Percentiles rank a stretch among this genome's conserved stretches.
These are phyloP conservation scores for Engystomops pustulosus DNA, from an alignment of 2,113 vertebrate genomes.

Conservation along the genomic window DNA sequence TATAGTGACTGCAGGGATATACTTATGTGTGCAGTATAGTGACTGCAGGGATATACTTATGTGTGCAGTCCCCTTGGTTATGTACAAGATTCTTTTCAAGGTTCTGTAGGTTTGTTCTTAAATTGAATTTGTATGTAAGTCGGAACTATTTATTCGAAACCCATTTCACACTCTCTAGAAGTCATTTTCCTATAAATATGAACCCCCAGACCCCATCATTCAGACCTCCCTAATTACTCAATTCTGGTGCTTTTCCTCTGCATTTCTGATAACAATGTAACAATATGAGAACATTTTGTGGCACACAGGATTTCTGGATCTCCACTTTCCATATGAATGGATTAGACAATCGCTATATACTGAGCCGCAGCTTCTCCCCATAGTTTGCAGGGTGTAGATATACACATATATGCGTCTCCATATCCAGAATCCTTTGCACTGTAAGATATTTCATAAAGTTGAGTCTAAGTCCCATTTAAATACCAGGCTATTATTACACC, in stretches of 20 bases:
- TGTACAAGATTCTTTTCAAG: too few relatives aligned
- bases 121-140: too few relatives aligned
- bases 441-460: not conserved
- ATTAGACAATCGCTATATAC: not conserved
- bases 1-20: too few relatives aligned
- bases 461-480: not conserved
- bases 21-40: too few relatives aligned
- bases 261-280: too few relatives aligned
- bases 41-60: too few relatives aligned
- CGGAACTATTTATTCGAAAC: too few relatives aligned
- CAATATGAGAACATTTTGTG: not conserved
- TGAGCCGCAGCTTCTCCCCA: not conserved
- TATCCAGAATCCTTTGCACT: not conserved
- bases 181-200: too few relatives aligned
- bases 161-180: too few relatives aligned
- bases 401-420: not conserved
- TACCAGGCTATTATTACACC: conserved; percentile 12
- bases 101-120: too few relatives aligned
- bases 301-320: not conserved
- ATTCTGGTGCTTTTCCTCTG: too few relatives aligned
- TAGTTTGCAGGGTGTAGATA: not conserved
- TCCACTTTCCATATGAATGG: not conserved
- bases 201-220: not conserved
- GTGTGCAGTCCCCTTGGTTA: too few relatives aligned
- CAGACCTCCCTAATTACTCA: not conserved